Percentiles rank a stretch among this genome's conserved stretches.
These are phyloP conservation scores for Mimachlamys varia DNA, from an alignment of 2,888 invertebrate genomes.

Conservation along the genomic window DNA sequence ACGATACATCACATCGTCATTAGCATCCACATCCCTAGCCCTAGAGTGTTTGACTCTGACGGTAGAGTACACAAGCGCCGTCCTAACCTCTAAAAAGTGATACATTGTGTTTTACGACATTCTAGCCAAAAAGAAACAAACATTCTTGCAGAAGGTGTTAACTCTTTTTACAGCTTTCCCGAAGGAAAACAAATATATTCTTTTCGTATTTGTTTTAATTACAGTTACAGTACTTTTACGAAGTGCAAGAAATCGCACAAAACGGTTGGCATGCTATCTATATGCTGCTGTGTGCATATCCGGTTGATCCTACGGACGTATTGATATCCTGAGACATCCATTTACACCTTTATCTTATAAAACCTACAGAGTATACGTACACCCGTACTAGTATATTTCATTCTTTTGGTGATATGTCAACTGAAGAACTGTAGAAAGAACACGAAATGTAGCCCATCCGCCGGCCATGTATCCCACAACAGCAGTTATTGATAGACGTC, in stretches of 20 bases:
- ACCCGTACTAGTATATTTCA: background rate
- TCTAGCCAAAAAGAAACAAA: background rate
- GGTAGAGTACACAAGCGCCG: background rate
- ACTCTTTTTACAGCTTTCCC: background rate
- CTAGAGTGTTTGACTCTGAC: no score
- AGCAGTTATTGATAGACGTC: background rate
- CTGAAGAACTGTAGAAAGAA: no score
- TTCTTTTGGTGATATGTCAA: no score
- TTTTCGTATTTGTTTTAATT: background rate
- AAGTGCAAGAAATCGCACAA: background rate
- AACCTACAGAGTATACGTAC: background rate
- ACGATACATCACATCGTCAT: background rate
- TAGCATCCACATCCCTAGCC: no score
- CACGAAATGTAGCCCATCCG: no score
- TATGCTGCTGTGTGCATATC: background rate
- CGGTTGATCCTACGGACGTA: no score
- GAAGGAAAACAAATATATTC: background rate
- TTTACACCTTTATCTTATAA: background rate
- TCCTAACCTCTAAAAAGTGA: background rate
- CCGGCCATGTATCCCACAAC: background rate
- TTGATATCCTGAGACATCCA: background rate
- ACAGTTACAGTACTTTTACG: background rate
- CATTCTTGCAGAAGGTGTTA: background rate
- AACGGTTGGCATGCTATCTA: background rate
- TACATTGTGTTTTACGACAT: constrained; percentile 13